Evolutionary conservation across 1,140 invertebrate genomes (phyloP).

Genomic region (Brachystomella parvula): DNA sequence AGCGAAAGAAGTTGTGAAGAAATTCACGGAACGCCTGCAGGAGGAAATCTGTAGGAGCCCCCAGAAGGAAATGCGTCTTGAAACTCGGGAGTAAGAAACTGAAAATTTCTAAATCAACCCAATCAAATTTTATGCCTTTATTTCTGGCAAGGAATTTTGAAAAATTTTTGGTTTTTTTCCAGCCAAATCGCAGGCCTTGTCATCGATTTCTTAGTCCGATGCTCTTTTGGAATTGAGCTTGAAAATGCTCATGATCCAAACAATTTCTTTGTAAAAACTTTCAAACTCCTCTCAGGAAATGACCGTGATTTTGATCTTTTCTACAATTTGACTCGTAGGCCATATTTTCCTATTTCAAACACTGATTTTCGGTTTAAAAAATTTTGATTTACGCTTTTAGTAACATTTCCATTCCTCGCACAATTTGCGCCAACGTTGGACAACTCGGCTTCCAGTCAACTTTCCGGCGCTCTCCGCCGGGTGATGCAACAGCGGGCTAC

Average conservation of each 20-base stretch:
- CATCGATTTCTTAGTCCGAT: slow-evolving; percentile 14
- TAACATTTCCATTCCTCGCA: slow-evolving; percentile 25
- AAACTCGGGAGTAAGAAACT: slow-evolving; percentile 16
- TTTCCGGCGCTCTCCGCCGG: slow-evolving; percentile 8
- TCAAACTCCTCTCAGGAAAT: slow-evolving; percentile 16
- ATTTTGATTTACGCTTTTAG: slow-evolving; percentile 16
- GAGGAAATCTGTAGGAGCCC: slow-evolving; percentile 12
- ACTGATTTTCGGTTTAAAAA: not conserved
- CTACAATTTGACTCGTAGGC: slow-evolving; percentile 20
- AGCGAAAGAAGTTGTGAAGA: slow-evolving; percentile 40
- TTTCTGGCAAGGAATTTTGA: slow-evolving; percentile 7
- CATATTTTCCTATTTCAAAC: not conserved
- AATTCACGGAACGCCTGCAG: slow-evolving; percentile 40
- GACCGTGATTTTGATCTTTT: slow-evolving; percentile 10
- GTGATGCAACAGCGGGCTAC: slow-evolving; percentile 4
- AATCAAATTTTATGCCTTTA: not conserved
- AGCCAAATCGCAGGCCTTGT: slow-evolving; percentile 19
- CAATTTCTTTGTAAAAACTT: slow-evolving; percentile 19
- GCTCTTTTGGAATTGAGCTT: slow-evolving; percentile 22
- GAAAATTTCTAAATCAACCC: not conserved
- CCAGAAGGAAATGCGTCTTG: slow-evolving; percentile 12
- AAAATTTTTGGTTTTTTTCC: not conserved
- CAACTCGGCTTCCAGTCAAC: slow-evolving; percentile 42
- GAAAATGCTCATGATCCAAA: slow-evolving; percentile 22
- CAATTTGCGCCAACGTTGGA: slow-evolving; percentile 23